These are phyloP conservation scores for Zonitis immaculata DNA, from an alignment of 2,888 invertebrate species.

Conservation along the genomic window DNA sequence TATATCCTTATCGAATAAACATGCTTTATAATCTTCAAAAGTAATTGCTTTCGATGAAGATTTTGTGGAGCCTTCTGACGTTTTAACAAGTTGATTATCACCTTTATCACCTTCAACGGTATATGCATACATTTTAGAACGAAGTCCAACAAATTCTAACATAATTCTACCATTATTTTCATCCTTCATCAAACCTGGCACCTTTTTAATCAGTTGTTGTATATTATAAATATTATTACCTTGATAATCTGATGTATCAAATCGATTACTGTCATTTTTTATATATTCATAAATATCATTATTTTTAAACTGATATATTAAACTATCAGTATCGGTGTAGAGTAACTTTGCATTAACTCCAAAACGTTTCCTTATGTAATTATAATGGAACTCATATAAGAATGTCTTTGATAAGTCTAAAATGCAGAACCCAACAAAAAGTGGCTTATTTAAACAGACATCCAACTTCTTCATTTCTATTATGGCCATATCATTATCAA, in stretches of 20 bases:
- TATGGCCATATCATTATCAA: not conserved
- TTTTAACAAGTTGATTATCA: too few relatives aligned
- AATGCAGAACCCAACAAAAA: slow-evolving; percentile 9
- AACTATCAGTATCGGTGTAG: slow-evolving; percentile 16
- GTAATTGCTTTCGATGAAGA: not conserved
- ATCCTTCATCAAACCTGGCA: too few relatives aligned
- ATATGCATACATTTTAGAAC: not conserved
- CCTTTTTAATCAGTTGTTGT: too few relatives aligned
- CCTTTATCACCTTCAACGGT: too few relatives aligned
- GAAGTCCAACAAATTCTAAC: not conserved
- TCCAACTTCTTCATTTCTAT: slow-evolving; percentile 12
- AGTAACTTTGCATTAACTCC: slow-evolving; percentile 3
- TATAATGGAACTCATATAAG: slow-evolving; percentile 18
- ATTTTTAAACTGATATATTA: slow-evolving; percentile 5
- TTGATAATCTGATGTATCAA: not conserved
- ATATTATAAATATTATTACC: not conserved
- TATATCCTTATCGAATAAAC: not conserved
- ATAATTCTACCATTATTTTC: too few relatives aligned
- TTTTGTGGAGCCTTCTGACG: too few relatives aligned
- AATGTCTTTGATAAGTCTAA: slow-evolving; percentile 9
- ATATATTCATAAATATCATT: not conserved
- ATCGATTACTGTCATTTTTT: not conserved
- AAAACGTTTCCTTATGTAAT: slow-evolving; percentile 9
- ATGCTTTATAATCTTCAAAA: not conserved
- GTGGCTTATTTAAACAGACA: slow-evolving; percentile 17